Evolutionary conservation across 2,888 invertebrate genomes (phyloP), one percentile per base, ranked within the genome.

Genomic region (Thumatha senex): DNA sequence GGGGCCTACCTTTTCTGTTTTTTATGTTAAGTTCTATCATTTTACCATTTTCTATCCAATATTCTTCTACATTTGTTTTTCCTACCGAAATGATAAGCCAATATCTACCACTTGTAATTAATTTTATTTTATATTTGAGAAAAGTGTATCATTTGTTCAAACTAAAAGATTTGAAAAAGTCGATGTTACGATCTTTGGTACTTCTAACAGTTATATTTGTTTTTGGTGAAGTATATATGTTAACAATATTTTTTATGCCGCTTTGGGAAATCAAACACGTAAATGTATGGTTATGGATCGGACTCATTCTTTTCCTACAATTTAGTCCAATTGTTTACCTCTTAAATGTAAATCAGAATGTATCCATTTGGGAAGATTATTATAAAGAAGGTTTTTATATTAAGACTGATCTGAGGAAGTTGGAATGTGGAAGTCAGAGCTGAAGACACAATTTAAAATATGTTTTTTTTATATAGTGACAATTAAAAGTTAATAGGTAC

Each of bases 161-260:
- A 4, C 10, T 11, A 39, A 15, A 18, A n/a, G 10, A 39, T 11
- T 39, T 15, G n/a, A 15, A 11, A n/a, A n/a, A n/a, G 14, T 11
- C 15, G 5, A 18, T n/a, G 18, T 39, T 15, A n/a, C n/a, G 3
- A 11, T 11, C 45, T 14, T 12, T 62, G 10, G 12, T 48, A n/a
- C 29, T 63, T 2, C 34, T 47, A 7, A 59, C 63, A 0, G 10
- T 44, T 0, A 51, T 63, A 18, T 63, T 62, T 11, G 42, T 56
- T 11, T 31, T 63, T 1, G 51, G 49, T 36, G 61, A 63, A 1
- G 3, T 34, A 7, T 10, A 39, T 2, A 47, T 51, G 38, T 14
- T 61, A 3, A 7, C 49, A 1, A 8, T 59, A 10, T 34, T 40
- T 0, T 33, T 56, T 11, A n/a, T 30, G 0, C 13, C 8, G 14